phyloP scores from a whole-genome alignment of 2,888 invertebrate genomes.

The Xestia xanthographa region DNA sequence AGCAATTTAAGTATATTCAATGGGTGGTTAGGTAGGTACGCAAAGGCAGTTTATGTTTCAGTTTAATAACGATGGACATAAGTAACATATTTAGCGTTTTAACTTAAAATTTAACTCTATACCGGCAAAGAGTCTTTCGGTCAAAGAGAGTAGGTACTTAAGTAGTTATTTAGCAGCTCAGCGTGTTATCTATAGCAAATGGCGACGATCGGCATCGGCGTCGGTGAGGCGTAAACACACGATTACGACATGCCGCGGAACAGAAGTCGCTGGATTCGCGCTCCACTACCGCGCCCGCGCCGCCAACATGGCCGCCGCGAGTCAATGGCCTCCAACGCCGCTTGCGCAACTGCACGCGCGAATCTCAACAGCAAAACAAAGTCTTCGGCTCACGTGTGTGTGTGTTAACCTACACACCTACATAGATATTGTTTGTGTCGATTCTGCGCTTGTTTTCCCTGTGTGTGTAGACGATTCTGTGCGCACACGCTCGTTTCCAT shows the following conservation, averaged over 20 bases:
- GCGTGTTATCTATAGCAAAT: slow-evolving; percentile 56
- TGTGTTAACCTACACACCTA: slow-evolving; percentile 77
- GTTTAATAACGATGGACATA: not conserved
- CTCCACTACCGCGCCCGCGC: slow-evolving; percentile 81
- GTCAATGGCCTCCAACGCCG: slow-evolving; percentile 89
- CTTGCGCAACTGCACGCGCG: slow-evolving; percentile 90
- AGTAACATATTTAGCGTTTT: slow-evolving; percentile 2
- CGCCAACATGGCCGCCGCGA: slow-evolving; percentile 84
- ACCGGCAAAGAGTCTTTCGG: not conserved
- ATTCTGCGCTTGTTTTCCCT: slow-evolving; percentile 73
- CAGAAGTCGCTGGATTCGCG: slow-evolving; percentile 86
- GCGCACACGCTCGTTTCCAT: slow-evolving; percentile 52
- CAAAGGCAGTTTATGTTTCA: not conserved
- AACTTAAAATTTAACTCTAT: not conserved
- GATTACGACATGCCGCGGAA: slow-evolving; percentile 84
- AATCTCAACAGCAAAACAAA: slow-evolving; percentile 90
- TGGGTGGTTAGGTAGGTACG: not conserved
- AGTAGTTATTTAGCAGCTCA: slow-evolving; percentile 33
- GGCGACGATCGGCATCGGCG: slow-evolving; percentile 64
- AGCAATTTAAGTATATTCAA: not conserved
- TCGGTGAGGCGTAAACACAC: slow-evolving; percentile 71
- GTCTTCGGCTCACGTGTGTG: slow-evolving; percentile 72
- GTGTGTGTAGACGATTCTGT: slow-evolving; percentile 65
- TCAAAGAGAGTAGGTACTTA: not conserved
- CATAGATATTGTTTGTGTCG: slow-evolving; percentile 70